Base-by-base conservation (phyloP, 2,888 invertebrate species). In the Meganola albula region DNA sequence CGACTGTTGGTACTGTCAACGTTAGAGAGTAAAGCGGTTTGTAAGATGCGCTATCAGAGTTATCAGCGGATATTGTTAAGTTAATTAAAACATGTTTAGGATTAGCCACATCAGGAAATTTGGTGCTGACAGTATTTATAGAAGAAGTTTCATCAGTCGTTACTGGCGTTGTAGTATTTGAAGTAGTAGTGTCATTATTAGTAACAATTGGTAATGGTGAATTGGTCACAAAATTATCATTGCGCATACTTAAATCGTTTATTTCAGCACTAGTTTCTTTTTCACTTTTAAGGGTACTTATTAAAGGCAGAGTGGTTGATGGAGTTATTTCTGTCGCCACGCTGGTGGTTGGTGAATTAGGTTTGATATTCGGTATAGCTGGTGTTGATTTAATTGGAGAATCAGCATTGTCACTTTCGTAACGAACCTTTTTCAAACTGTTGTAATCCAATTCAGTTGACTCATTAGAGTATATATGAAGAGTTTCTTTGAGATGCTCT, bases 11-110 rank as follows among this genome's bases (percentile, higher is more conserved):
- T 34, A 95, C 91, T 41, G 92, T 92, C 38, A 95, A 90, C 58
- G 95, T 94, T 51, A 95, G 82, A 20, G 93, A 91, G 78, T 94
- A 95, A 44, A 94, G 87, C 27, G 91, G 90, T 60, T 90, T 90
- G 56, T 89, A 85, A 47, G 70, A 63, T 38, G 74, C 69, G 46
- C 65, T 75, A 42, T 74, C 73, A 24, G 74, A 68, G 40, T 80
- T 71, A 58, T 93, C 93, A 24, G 93, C 91, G 39, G 92, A 90
- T 59, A 95, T 94, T 5, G 94, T 93, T 48, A 95, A 87, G 77
- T 95, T 95, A 40, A 95, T 92, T 48, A 94, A 83, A 54, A 95
- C 90, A 56, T 92, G 90, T 73, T 90, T 90, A 51, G 77, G 75
- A 53, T 83, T 83, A 63, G 73, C 52, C 31, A 60, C 34, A 38